These are phyloP conservation scores for Tricholauxania praeusta DNA, from an alignment of 2,888 invertebrate genomes.

Conservation along the genomic window DNA sequence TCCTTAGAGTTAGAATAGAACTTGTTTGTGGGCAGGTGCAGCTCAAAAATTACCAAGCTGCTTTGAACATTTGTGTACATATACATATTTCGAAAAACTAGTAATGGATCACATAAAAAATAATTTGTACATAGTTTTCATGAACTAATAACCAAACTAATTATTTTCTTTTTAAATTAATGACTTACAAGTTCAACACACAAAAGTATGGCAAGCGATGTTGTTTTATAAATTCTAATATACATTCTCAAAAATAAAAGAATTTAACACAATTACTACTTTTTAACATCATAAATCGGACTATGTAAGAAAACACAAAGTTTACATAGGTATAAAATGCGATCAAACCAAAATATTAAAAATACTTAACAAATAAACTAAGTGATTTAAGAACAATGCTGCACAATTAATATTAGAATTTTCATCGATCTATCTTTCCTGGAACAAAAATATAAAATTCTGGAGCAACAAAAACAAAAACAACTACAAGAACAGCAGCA, in stretches of 20 bases:
- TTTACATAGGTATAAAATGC: not conserved
- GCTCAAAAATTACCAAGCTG: no score
- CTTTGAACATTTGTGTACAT: no score
- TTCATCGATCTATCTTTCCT: conserved; percentile 87
- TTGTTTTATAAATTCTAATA: conserved; percentile 5
- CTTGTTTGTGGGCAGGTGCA: no score
- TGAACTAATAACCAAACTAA: no score
- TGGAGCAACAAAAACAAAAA: conserved; percentile 72
- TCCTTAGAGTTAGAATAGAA: no score
- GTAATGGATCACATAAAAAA: not conserved
- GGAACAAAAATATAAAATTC: conserved; percentile 77
- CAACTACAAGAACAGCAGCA: conserved; percentile 65
- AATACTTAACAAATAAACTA: conserved; percentile 42
- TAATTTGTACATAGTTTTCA: no score
- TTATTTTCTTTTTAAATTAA: no score
- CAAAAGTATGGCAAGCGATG: conserved; percentile 19
- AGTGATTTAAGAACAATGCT: conserved; percentile 62
- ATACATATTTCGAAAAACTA: no score
- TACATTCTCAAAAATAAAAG: not conserved
- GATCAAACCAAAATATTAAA: conserved; percentile 40
- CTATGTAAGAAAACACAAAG: not conserved
- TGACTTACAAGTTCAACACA: conserved; percentile 21
- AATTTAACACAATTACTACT: conserved; percentile 15
- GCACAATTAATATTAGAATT: conserved; percentile 74
- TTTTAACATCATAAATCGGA: not conserved